Percentiles rank a stretch among this genome's conserved stretches.
Evolutionary conservation across 2,113 vertebrate genomes (phyloP).

Genomic region (Nymphicus hollandicus): DNA sequence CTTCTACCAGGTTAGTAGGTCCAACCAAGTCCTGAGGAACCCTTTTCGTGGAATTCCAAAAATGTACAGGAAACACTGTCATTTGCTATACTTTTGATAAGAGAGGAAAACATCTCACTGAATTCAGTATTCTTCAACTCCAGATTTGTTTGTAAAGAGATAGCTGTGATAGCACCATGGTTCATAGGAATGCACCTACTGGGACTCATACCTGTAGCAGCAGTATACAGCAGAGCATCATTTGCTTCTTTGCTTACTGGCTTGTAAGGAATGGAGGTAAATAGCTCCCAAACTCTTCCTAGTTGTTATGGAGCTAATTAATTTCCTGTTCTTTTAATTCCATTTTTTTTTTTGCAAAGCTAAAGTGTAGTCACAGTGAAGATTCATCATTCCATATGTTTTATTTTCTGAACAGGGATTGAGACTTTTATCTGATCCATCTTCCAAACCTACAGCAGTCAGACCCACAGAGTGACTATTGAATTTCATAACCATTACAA

Average conservation of each 20-base stretch:
- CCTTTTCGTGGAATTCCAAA: not conserved
- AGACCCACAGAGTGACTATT: not conserved
- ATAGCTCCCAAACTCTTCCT: not conserved
- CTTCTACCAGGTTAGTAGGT: not conserved
- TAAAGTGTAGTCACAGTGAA: not conserved
- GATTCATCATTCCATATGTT: not conserved
- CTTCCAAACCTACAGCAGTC: not conserved
- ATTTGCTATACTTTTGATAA: not conserved
- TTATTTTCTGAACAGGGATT: not conserved
- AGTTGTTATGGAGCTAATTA: not conserved
- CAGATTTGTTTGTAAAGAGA: not conserved
- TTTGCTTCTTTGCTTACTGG: not conserved
- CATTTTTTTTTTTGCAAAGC: not conserved
- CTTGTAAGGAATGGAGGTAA: not conserved
- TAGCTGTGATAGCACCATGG: not conserved
- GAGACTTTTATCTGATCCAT: not conserved
- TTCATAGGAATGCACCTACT: not conserved
- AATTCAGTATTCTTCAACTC: not conserved
- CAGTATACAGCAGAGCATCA: not conserved
- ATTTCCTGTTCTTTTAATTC: not conserved
- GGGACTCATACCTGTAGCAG: not conserved
- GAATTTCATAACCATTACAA: not conserved
- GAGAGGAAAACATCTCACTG: not conserved
- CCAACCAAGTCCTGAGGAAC: not conserved
- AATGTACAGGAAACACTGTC: not conserved